Evolutionary conservation across 2,888 invertebrate species (phyloP), one percentile per base, ranked within the genome.

Genomic region (Parapristionchus giblindavisi): DNA sequence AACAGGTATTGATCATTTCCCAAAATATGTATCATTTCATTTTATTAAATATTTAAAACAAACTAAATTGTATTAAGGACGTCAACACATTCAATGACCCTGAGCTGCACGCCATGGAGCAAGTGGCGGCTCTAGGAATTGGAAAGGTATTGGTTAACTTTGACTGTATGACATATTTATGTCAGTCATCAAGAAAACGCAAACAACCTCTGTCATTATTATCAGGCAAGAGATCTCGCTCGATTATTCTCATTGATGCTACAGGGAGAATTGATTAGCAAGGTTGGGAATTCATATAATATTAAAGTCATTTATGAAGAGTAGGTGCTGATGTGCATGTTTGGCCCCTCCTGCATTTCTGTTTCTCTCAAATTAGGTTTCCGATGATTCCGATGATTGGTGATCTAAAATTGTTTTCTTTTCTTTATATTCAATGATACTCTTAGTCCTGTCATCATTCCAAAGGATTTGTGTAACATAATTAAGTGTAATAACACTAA

Each of bases 81-180:
- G 82, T 82, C 40, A 85, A 83, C 78, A 85, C 86, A 1, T 85
- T 87, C 79, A 87, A 87, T 77, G 84, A 83, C 74, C 87, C 87
- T 8, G 83, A 81, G 27, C 76, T 86, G 11, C 85, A 84, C 75
- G 77, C 76, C 24, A 79, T 87, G 78, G 87, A 87, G 66, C 87
- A 87, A 75, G 83, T 82, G 2, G 87, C 86, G 1, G 84, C 84
- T 0, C 75, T 84, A 6, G 83, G 83, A 4, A 74, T 74, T 21
- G 74, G 74, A 6, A 74, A 74, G 74, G 74, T 72, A 60, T 32
- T 6, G 32, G 34, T 43, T 43, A 54, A 24, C 17, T 38, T 17
- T 17, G 27, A 11, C 6, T 3, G 32, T 17, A 43, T 29, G 21
- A 1, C 34, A 27, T 6, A 11, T 40, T 2, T n/a, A 5, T 6